Conservation (phyloP, 2,113 vertebrate genomes). For the Gasterosteus nipponicus region DNA sequence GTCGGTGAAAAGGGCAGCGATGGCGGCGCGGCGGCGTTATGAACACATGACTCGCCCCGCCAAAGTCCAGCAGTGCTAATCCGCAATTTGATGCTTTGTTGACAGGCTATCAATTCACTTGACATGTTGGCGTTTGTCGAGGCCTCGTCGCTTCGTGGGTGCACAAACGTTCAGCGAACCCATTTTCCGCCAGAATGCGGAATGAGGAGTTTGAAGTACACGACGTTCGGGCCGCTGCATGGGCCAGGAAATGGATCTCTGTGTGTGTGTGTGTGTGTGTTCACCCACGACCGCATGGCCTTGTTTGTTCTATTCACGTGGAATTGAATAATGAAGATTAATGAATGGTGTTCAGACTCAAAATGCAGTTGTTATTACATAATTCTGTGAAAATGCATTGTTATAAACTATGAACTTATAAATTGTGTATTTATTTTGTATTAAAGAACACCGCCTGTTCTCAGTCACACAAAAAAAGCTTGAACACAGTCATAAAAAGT, state of each 20-base stretch:
- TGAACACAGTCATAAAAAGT: not conserved
- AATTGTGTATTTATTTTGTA: too few species aligned
- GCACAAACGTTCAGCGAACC: conserved; percentile 65
- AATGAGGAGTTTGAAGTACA: conserved; percentile 21
- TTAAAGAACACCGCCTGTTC: too few species aligned
- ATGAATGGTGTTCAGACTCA: not conserved
- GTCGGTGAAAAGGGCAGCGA: conserved; percentile 67
- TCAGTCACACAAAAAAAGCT: too few species aligned
- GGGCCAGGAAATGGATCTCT: not conserved
- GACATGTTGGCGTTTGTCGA: conserved; percentile 61
- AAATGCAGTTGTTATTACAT: not conserved
- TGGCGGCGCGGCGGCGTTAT: conserved; percentile 61
- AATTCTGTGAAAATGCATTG: not conserved
- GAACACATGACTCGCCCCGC: conserved; percentile 69
- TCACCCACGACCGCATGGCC: not conserved
- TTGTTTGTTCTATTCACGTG: conserved; percentile 7
- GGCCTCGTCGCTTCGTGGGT: conserved; percentile 63
- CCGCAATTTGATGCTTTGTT: conserved; percentile 47
- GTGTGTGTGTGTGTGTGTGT: too few species aligned
- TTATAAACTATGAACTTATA: too few species aligned
- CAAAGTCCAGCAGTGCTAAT: conserved; percentile 47
- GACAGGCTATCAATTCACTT: conserved; percentile 72
- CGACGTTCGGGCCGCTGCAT: not conserved
- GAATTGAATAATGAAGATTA: not conserved
- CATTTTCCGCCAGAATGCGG: conserved; percentile 45